Conservation (phyloP, 2,888 invertebrate genomes). For the Auanema sp. region DNA sequence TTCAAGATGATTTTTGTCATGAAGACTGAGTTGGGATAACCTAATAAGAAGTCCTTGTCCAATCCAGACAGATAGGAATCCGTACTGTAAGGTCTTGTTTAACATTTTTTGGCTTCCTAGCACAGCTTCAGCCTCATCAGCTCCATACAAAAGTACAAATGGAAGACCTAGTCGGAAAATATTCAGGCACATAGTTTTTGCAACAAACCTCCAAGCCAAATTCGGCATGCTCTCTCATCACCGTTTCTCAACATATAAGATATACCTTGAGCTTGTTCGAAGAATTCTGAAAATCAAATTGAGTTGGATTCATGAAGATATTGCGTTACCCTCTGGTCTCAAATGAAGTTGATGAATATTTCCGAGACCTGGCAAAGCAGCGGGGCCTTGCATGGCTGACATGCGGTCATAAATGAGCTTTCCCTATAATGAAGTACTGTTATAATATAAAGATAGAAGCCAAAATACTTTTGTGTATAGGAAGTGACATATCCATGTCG, state of each 20-base stretch:
- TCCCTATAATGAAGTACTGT: slow-evolving; percentile 17
- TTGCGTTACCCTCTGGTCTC: slow-evolving; percentile 46
- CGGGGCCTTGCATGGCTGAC: slow-evolving; percentile 55
- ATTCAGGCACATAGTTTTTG: not conserved
- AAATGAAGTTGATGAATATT: slow-evolving; percentile 61
- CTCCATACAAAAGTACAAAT: slow-evolving; percentile 62
- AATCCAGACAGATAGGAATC: slow-evolving; percentile 68
- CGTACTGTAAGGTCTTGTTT: slow-evolving; percentile 66
- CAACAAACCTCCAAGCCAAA: slow-evolving; percentile 52
- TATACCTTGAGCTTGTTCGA: slow-evolving; percentile 62
- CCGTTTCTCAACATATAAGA: slow-evolving; percentile 55
- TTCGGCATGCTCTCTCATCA: slow-evolving; percentile 48
- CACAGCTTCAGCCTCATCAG: slow-evolving; percentile 63
- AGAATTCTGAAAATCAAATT: slow-evolving; percentile 50
- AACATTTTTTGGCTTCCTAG: slow-evolving; percentile 64
- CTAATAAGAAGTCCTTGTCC: slow-evolving; percentile 69
- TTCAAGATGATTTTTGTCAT: slow-evolving; percentile 21
- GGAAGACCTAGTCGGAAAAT: slow-evolving; percentile 32
- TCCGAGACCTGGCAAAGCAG: slow-evolving; percentile 54
- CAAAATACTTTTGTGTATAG: slow-evolving; percentile 24
- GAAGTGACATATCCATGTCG: slow-evolving; percentile 31
- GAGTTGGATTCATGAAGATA: not conserved
- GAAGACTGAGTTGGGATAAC: slow-evolving; percentile 47
- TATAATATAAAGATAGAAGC: slow-evolving; percentile 2
- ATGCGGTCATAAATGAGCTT: slow-evolving; percentile 39